Conservation (phyloP, 2,888 invertebrate species). For the Lysandra coridon region DNA sequence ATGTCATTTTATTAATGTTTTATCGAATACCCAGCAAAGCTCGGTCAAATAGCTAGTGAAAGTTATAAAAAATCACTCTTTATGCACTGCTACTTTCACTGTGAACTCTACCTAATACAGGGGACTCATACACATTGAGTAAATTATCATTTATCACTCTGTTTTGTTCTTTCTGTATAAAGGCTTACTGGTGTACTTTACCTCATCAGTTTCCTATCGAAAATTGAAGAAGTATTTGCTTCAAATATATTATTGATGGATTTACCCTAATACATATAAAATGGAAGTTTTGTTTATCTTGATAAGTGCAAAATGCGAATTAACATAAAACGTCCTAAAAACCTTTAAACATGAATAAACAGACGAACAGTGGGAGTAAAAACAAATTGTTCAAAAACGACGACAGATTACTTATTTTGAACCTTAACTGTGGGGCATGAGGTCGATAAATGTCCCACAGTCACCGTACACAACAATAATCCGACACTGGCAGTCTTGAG, state of each 20-base stretch:
- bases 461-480: neutral
- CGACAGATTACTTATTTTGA: neutral
- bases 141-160: too few relatives aligned
- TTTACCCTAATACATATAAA: neutral
- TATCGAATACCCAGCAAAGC: too few relatives aligned
- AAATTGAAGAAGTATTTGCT: neutral
- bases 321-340: neutral
- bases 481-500: neutral
- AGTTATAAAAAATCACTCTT: too few relatives aligned
- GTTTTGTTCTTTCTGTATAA: too few relatives aligned
- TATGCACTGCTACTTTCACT: too few relatives aligned
- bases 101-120: too few relatives aligned
- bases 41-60: too few relatives aligned
- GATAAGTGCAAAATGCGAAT: neutral
- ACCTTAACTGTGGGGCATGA: neutral
- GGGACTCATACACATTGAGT: too few relatives aligned
- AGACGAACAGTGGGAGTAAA: neutral
- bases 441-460: neutral
- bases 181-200: too few relatives aligned
- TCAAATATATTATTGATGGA: neutral
- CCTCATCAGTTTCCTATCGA: too few relatives aligned
- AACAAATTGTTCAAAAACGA: neutral
- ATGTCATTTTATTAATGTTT: too few relatives aligned
- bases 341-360: neutral
- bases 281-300: neutral